Evolutionary conservation across 1,140 invertebrate genomes (phyloP).

Genomic region (Paraescarpia echinospica): DNA sequence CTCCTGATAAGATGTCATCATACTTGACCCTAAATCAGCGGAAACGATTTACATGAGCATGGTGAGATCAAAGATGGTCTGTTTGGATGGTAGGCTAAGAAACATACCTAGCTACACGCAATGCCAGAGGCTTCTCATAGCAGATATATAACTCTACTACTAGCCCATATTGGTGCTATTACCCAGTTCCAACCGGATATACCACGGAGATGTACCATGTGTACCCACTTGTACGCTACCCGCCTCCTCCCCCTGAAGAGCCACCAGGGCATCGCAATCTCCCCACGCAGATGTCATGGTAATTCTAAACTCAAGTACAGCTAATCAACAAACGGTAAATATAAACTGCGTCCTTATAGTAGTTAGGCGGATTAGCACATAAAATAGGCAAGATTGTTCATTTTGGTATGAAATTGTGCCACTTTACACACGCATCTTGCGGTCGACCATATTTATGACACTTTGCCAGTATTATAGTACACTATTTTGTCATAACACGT

Average conservation of each 20-base stretch:
- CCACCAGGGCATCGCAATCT: not conserved
- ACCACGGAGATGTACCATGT: not conserved
- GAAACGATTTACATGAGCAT: not conserved
- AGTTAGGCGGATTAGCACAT: too few species aligned
- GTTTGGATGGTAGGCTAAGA: not conserved
- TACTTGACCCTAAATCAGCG: not conserved
- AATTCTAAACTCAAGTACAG: not conserved
- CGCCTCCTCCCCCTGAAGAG: not conserved
- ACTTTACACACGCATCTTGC: too few species aligned
- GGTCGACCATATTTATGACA: too few species aligned
- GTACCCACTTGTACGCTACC: not conserved
- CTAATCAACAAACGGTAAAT: too few species aligned
- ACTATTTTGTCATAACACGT: too few species aligned
- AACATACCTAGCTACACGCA: not conserved
- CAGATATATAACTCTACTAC: not conserved
- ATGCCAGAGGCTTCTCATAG: not conserved
- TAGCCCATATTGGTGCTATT: not conserved
- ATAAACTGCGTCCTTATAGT: too few species aligned
- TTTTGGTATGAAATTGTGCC: too few species aligned
- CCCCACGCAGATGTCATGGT: not conserved
- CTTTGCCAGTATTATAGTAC: too few species aligned
- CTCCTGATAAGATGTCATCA: not conserved
- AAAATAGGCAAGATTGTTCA: too few species aligned
- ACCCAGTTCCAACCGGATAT: not conserved
- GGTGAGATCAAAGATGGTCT: not conserved